Evolutionary conservation across 2,888 invertebrate species (phyloP).

Genomic region (Cheilosia pagana): DNA sequence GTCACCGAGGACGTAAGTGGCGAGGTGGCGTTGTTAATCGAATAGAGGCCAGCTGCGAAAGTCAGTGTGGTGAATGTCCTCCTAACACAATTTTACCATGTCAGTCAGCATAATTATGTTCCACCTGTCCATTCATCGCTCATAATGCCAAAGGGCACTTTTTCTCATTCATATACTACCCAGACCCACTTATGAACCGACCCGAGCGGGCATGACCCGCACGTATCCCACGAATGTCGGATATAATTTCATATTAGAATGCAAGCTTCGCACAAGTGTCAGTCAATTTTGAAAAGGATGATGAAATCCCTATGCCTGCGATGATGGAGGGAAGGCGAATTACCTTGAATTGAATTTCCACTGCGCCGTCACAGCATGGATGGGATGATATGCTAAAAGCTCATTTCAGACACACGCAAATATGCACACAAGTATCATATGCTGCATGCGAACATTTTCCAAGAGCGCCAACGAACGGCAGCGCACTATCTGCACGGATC

Average conservation of each 20-base stretch:
- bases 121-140: too few species aligned
- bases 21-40: too few species aligned
- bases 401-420: conserved; percentile 16
- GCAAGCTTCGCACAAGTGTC: conserved; percentile 15
- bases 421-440: conserved; percentile 1
- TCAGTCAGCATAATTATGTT: too few species aligned
- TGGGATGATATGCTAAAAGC: conserved; percentile 32
- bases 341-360: conserved; percentile 27
- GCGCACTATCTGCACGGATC: neutral
- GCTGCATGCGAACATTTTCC: conserved; percentile 14
- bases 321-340: neutral
- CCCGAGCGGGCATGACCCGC: neutral
- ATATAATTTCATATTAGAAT: conserved; percentile 26
- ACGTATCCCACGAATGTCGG: conserved; percentile 9
- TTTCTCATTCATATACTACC: neutral
- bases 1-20: too few species aligned
- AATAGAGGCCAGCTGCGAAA: too few species aligned
- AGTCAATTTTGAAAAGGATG: conserved; percentile 42
- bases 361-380: neutral
- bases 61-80: too few species aligned
- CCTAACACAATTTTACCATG: too few species aligned
- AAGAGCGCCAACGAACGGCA: neutral
- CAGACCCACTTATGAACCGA: neutral
- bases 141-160: too few species aligned
- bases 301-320: neutral